phyloP scores from a whole-genome alignment of 92 coral and sea anemone genomes.

The Porites lobata region DNA sequence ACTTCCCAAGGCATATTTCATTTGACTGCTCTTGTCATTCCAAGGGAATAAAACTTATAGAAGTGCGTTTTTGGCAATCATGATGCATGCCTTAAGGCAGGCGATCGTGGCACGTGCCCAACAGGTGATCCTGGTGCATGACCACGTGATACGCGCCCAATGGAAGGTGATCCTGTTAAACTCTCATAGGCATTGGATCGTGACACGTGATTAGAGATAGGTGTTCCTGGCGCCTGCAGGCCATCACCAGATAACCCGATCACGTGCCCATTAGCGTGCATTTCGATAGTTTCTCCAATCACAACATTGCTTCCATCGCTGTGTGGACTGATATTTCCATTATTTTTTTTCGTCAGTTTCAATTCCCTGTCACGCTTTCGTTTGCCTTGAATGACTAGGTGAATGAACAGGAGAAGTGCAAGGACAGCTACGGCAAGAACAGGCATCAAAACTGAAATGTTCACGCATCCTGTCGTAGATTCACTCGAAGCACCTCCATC shows the following conservation, averaged over 20 bases:
- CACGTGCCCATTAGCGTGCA: constrained; percentile 2
- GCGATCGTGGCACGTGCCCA: too few species aligned
- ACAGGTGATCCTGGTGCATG: too few species aligned
- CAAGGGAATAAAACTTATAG: too few species aligned
- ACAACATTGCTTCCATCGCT: constrained; percentile 19
- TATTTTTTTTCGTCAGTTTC: background rate
- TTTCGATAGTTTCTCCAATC: constrained; percentile 19
- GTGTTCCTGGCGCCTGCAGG: background rate
- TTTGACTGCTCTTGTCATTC: too few species aligned
- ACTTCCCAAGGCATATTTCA: too few species aligned
- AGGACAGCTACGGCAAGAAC: constrained; percentile 37
- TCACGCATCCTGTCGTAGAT: constrained; percentile 25
- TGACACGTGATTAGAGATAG: background rate
- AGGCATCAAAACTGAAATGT: constrained; percentile 41
- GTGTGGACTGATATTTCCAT: constrained; percentile 9
- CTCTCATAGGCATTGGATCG: background rate
- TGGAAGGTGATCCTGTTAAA: too few species aligned
- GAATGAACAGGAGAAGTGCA: constrained; percentile 28
- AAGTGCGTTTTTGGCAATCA: too few species aligned
- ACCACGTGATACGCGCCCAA: too few species aligned
- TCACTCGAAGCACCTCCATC: background rate
- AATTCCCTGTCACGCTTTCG: background rate
- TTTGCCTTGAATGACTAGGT: constrained; percentile 11
- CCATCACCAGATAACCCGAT: background rate
- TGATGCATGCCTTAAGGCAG: too few species aligned